Evolutionary conservation across 1,140 invertebrate genomes (phyloP).

Genomic region (Drosophila kikkawai): DNA sequence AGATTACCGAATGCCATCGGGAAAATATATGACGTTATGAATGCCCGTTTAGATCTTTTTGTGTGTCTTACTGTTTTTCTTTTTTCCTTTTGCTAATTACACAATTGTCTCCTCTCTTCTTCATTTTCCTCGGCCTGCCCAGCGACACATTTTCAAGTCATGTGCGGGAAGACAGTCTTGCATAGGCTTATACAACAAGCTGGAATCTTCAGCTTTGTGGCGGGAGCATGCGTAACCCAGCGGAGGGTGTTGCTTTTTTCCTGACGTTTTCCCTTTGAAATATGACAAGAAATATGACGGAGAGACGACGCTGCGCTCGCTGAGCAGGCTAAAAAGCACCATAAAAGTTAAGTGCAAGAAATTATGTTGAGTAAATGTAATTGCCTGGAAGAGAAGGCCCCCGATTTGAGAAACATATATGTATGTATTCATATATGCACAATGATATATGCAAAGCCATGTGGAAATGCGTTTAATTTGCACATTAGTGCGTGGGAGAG

Average conservation of each 20-base stretch:
- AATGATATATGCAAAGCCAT: slow-evolving; percentile 38
- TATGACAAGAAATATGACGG: slow-evolving; percentile 12
- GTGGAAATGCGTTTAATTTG: slow-evolving; percentile 64
- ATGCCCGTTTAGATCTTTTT: slow-evolving; percentile 66
- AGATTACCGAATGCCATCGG: slow-evolving; percentile 49
- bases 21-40: slow-evolving; percentile 43
- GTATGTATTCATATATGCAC: slow-evolving; percentile 1
- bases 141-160: slow-evolving; percentile 61
- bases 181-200: slow-evolving; percentile 61
- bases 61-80: slow-evolving; percentile 32
- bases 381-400: slow-evolving; percentile 58
- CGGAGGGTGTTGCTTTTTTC: slow-evolving; percentile 39
- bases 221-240: slow-evolving; percentile 65
- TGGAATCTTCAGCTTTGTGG: slow-evolving; percentile 23
- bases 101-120: slow-evolving; percentile 68
- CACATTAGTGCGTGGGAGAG: slow-evolving; percentile 68
- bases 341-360: slow-evolving; percentile 62
- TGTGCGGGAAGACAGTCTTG: slow-evolving; percentile 22
- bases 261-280: slow-evolving; percentile 38
- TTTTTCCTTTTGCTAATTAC: slow-evolving; percentile 68
- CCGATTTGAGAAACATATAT: background rate
- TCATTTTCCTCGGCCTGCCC: background rate
- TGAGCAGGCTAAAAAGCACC: slow-evolving; percentile 46
- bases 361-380: slow-evolving; percentile 67
- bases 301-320: slow-evolving; percentile 24